Evolutionary conservation across 1,140 invertebrate genomes (phyloP), one percentile per base, ranked within the genome.

Genomic region (Popillia japonica): DNA sequence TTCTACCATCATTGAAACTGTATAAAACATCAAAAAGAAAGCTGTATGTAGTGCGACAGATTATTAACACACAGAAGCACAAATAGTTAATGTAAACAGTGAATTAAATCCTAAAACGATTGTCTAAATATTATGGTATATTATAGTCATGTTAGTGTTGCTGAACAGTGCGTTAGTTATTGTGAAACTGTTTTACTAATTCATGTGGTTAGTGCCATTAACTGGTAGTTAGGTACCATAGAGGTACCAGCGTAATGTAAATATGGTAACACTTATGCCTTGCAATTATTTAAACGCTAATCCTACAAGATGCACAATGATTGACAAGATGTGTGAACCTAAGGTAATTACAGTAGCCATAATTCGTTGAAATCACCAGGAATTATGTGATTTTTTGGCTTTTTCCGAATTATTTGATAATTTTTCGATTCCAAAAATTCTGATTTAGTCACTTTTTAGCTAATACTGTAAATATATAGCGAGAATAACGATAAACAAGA

Each of bases 231-330:
- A 68, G 61, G 61, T 68, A 68, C 61, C 72, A 10, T 40, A 14
- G 9, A 11, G 75, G 40, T 78, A 75, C 76, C 80, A 78, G 27
- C 80, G 82, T 80, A 76, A 72, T 73, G 72, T 48, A 77, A 84
- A 79, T 80, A 89, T 89, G 89, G 89, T 89, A 83, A 89, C 89
- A 85, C 85, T 89, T 85, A 89, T 89, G 89, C 89, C 89, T 78
- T 89, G 88, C 80, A 89, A 87, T 84, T 89, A 89, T 82, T 78
- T 87, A 75, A 86, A 84, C 79, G 83, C 88, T 78, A 87, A 88
- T 81, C 85, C 86, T 77, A 84, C 87, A 73, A 88, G 89, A 85
- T 86, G 85, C 82, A 87, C 88, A 82, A 88, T 89, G 88, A 89
- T 89, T 83, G 88, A 89, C 82, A 89, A 89, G 85, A 89, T 89